Percentiles rank a stretch among this genome's conserved stretches.
Evolutionary conservation across 2,113 vertebrate genomes (phyloP).

Genomic region (Pangasianodon gigas): DNA sequence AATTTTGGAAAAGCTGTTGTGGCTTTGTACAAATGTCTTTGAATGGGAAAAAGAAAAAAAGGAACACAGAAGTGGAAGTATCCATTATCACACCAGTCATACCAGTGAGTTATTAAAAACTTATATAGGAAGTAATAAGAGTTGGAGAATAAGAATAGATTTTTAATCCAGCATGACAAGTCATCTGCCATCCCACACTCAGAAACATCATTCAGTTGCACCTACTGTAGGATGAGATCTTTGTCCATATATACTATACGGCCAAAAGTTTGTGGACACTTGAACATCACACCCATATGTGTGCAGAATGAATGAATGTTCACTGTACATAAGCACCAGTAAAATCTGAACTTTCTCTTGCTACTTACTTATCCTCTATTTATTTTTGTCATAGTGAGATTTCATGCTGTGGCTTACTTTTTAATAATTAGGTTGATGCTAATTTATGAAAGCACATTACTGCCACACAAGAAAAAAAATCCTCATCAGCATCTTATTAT

Average conservation of each 20-base stretch:
- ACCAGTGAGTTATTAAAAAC: background rate
- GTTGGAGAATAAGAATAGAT: background rate
- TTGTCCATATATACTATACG: no score
- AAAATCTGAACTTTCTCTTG: background rate
- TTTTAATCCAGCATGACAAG: background rate
- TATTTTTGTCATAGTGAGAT: background rate
- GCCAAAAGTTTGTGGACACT: no score
- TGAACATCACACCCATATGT: no score
- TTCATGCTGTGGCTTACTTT: background rate
- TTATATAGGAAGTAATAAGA: background rate
- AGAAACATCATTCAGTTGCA: background rate
- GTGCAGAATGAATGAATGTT: no score
- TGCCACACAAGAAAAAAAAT: background rate
- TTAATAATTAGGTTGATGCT: background rate
- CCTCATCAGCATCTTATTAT: background rate
- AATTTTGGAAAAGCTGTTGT: constrained; percentile 6
- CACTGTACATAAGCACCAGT: no score
- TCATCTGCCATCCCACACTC: background rate
- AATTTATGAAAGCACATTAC: background rate
- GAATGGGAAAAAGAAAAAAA: background rate
- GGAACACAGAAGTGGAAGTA: background rate
- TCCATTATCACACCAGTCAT: background rate
- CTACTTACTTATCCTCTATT: background rate
- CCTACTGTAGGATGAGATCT: no score
- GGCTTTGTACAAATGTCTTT: background rate